Evolutionary conservation across 1,140 invertebrate species (phyloP), one percentile per base, ranked within the genome.

Genomic region (Himalopsyche phryganea): DNA sequence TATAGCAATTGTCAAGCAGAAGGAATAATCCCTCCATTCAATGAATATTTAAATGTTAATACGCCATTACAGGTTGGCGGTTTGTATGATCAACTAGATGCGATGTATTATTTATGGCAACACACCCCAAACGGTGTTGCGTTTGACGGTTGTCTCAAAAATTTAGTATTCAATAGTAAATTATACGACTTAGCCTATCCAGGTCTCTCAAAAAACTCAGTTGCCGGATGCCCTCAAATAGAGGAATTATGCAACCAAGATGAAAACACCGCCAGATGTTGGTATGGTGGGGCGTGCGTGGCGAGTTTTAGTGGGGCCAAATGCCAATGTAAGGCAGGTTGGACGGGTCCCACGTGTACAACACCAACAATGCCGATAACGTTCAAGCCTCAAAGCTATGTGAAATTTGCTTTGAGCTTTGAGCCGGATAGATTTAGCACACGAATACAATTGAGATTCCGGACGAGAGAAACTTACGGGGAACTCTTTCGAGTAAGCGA

Each of bases 131-230:
- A 86, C 35, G 90, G 86, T 6, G 90, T 91, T 74, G 89, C 86
- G 5, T 98, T 98, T 70, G 89, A 93, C 68, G 96, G 96, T 6
- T 98, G 96, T 72, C 92, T 98, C 19, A 83, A 90, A 59, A 97
- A 98, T 69, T 75, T 98, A 7, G 88, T 96, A 66, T 94, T 97
- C 69, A 98, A 98, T 69, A 96, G 94, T 66, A 91, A 94, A 80
- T 72, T 97, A 1, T 97, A 97, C 71, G 94, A 98, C 70, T 76
- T 97, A 41, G 91, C 91, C 0, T 86, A 92, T 73, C 90, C 92
- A 9, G 91, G 93, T 2, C 74, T 94, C 7, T 88, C 88, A 0
- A 76, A 88, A 53, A 88, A 92, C 67, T 94, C 91, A 59, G 81
- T 86, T 0, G 86, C 90, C 0, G 92, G 93, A 1, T 98, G 94